These are phyloP conservation scores for Chromobotia macracanthus DNA, from an alignment of 2,797 vertebrate species.

Conservation along the genomic window DNA sequence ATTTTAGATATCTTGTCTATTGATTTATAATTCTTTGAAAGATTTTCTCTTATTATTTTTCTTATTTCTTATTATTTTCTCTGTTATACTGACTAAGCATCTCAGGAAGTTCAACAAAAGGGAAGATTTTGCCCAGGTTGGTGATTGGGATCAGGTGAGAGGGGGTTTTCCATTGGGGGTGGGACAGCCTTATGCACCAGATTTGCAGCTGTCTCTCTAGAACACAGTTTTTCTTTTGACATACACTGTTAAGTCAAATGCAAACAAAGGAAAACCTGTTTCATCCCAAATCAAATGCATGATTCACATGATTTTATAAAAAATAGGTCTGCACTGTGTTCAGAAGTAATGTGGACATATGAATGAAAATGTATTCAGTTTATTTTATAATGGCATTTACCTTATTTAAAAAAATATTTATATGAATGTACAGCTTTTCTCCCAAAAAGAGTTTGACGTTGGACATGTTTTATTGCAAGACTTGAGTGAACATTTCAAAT, in stretches of 20 bases:
- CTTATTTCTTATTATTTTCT: conserved; percentile 5
- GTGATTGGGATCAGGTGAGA: conserved; percentile 34
- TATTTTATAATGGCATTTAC: not conserved
- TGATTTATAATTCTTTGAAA: conserved; percentile 10
- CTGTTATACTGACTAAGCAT: conserved; percentile 5
- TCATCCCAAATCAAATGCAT: not conserved
- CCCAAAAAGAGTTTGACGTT: not conserved
- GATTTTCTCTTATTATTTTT: conserved; percentile 11
- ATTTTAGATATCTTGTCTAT: conserved; percentile 15
- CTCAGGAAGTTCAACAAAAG: conserved; percentile 18
- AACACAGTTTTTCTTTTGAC: conserved; percentile 34
- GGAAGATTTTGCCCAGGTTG: conserved; percentile 27
- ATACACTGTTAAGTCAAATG: conserved; percentile 20
- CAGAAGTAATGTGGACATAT: not conserved
- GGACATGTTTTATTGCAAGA: conserved; percentile 1
- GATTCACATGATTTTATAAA: not conserved
- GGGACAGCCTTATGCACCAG: conserved; percentile 25
- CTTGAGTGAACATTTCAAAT: conserved; percentile 6
- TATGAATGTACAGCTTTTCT: not conserved
- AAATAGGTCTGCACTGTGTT: not conserved
- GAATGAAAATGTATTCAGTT: not conserved
- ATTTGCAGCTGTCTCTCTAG: conserved; percentile 40
- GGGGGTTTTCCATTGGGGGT: not conserved
- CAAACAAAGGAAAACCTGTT: conserved; percentile 7
- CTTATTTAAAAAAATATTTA: not conserved